Conservation (phyloP, 2,113 vertebrate genomes). For the Eulemur rufifrons region DNA sequence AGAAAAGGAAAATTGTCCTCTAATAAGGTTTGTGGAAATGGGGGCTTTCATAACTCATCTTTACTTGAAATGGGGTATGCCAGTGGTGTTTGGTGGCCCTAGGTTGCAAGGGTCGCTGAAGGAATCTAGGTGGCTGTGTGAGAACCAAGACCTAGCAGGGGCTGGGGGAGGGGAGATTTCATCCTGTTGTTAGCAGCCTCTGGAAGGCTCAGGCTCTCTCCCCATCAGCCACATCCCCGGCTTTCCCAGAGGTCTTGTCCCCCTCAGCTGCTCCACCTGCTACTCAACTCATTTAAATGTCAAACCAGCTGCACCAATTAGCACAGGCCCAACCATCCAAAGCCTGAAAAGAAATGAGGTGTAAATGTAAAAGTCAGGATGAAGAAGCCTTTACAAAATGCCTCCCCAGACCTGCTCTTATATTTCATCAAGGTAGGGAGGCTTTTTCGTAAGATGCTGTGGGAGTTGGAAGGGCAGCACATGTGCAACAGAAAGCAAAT, state of each 20-base stretch:
- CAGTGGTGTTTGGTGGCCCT: background rate
- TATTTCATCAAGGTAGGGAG: background rate
- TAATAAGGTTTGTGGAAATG: background rate
- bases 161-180: background rate
- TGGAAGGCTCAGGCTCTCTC: background rate
- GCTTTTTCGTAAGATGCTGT: background rate
- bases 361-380: conserved; percentile 38
- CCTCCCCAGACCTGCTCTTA: background rate
- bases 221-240: background rate
- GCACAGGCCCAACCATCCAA: background rate
- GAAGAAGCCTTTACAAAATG: conserved; percentile 20
- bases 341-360: conserved; percentile 43
- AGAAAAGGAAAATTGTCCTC: background rate
- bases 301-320: conserved; percentile 59
- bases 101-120: background rate
- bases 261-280: conserved; percentile 43
- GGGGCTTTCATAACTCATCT: background rate
- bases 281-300: conserved; percentile 37
- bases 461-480: background rate
- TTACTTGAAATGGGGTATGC: background rate
- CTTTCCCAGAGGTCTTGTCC: conserved; percentile 36
- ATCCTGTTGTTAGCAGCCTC: background rate
- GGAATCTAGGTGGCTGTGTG: background rate
- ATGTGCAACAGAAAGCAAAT: background rate
- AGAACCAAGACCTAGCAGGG: background rate